Evolutionary conservation across 2,113 vertebrate species (phyloP), one percentile per base, ranked within the genome.

Genomic region (Lanius ludovicianus): DNA sequence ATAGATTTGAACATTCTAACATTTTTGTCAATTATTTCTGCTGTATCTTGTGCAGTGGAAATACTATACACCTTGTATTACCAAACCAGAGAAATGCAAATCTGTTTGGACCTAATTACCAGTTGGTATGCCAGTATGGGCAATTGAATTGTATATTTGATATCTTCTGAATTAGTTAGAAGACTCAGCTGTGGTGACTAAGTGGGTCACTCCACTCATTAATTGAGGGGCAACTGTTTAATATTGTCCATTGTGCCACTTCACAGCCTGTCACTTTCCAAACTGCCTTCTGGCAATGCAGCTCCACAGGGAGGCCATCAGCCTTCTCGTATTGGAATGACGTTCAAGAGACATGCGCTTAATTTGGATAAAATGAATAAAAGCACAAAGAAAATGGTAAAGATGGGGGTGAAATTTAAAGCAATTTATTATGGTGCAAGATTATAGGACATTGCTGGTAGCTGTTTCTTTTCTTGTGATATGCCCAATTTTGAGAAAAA

Each of bases 201-300:
- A 96, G 73, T 94, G 87, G 95, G 95, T 95, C 92, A 87, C 90
- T 96, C 95, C 78, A 49, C 41, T 93, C 84, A 91, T 97, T 97
- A 96, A 93, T 86, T 81, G 87, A 84, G 91, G 93, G 87, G 86
- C 73, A 95, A 87, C 90, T 96, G 85, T 84, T 89, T 97, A 90
- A 91, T 95, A 84, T 62, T 95, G 89, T 91, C 76, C 11, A 4
- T 84, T 84, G 86, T 93, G 85, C 87, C 89, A 82, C 89, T 97
- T 97, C 93, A 31, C 73, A 94, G 85, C 93, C 84, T 97, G 94
- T 95, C 81, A 89, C 83, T 95, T 96, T 76, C 65, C 91, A 77
- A 94, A 56, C 52, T 90, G 91, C 94, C 95, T 96, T 93, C 91
- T 97, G 96, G 94, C 90, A 88, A 47, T 94, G 69, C 55, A 84